Conservation (phyloP, 1,140 invertebrate genomes). For the Bombus vancouverensis region DNA sequence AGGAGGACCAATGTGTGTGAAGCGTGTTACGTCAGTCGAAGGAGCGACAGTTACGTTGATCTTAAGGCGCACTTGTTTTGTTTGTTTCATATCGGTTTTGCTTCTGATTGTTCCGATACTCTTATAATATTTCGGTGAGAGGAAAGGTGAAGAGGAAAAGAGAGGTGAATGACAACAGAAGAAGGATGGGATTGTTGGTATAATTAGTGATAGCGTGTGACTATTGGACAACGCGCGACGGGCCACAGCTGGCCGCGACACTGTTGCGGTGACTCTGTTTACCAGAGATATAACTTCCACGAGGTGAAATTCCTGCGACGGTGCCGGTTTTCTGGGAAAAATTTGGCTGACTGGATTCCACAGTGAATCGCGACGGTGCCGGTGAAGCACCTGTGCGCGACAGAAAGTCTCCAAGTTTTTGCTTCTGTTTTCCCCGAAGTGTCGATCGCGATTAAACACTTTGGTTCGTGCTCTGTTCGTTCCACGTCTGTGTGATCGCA, state of each 20-base stretch:
- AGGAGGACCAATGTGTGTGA: not conserved
- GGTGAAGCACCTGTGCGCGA: constrained; percentile 40
- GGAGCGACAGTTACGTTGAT: not conserved
- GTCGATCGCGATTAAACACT: too few species aligned
- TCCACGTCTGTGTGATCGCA: not conserved
- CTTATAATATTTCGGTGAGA: not conserved
- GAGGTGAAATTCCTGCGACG: not conserved
- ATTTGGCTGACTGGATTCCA: too few species aligned
- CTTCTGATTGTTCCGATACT: too few species aligned
- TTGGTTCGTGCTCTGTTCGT: not conserved
- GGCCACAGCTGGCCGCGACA: constrained; percentile 19
- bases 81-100: not conserved
- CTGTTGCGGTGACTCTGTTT: not conserved
- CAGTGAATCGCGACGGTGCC: not conserved
- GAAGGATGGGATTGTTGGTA: not conserved
- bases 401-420: not conserved
- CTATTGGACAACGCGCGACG: constrained; percentile 30
- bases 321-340: not conserved
- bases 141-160: not conserved
- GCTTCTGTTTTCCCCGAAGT: not conserved
- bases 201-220: constrained; percentile 25
- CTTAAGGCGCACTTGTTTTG: not conserved
- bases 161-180: not conserved
- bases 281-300: not conserved
- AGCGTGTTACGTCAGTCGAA: not conserved